These are phyloP conservation scores for Drosophila nasuta DNA, from an alignment of 1,140 invertebrate genomes.

Conservation along the genomic window DNA sequence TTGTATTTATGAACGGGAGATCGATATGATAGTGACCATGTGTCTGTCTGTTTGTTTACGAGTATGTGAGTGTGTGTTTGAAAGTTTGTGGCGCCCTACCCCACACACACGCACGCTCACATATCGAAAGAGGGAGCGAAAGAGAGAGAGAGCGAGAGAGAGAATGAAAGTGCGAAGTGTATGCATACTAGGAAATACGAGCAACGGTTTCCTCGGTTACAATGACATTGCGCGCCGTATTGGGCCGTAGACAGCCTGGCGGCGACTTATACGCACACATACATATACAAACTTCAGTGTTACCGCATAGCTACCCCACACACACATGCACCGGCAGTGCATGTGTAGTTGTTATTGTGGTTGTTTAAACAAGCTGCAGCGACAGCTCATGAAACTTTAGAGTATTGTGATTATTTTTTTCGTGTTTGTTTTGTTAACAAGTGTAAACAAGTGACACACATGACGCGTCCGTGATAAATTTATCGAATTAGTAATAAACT, in stretches of 20 bases:
- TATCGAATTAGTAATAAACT: constrained; percentile 41
- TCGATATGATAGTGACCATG: constrained; percentile 59
- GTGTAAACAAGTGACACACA: constrained; percentile 64
- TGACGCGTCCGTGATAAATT: constrained; percentile 28
- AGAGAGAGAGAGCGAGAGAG: not conserved
- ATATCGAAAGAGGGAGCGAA: not conserved
- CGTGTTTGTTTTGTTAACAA: constrained; percentile 49
- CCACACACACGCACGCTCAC: not conserved
- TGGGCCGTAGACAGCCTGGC: constrained; percentile 72
- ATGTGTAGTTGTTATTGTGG: constrained; percentile 40
- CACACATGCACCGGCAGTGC: constrained; percentile 40
- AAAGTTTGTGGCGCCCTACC: constrained; percentile 53
- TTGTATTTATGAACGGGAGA: constrained; percentile 55
- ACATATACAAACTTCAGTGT: constrained; percentile 60
- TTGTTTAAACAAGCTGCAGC: constrained; percentile 54
- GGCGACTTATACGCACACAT: constrained; percentile 47
- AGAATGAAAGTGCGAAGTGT: not conserved
- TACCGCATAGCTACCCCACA: constrained; percentile 64
- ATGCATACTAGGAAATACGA: constrained; percentile 30
- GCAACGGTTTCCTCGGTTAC: constrained; percentile 68
- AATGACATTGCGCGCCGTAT: constrained; percentile 62
- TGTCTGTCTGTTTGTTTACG: constrained; percentile 53
- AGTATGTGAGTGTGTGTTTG: constrained; percentile 35
- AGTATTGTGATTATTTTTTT: constrained; percentile 22
- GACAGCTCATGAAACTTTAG: constrained; percentile 29